These are phyloP conservation scores for Xenopus borealis DNA, from an alignment of 2,113 vertebrate species.

Conservation along the genomic window DNA sequence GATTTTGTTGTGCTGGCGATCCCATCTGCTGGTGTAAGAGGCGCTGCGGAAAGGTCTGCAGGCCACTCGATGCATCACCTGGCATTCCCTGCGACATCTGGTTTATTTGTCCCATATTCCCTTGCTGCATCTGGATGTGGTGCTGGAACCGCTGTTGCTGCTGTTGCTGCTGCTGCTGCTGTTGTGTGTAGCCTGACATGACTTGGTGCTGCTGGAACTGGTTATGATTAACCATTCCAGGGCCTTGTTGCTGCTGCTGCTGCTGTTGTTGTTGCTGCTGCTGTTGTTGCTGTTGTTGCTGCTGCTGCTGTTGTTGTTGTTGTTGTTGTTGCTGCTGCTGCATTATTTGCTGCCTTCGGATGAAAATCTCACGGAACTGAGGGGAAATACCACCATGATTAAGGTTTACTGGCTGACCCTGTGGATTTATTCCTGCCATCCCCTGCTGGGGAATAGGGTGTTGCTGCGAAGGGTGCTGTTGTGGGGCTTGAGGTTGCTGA, in stretches of 20 bases:
- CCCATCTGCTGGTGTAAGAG: constrained; percentile 85
- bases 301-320: constrained; percentile 55
- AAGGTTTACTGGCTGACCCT: constrained; percentile 74
- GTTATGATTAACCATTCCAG: constrained; percentile 77
- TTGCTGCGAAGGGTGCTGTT: constrained; percentile 50
- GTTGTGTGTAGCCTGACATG: constrained; percentile 70
- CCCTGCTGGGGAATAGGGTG: constrained; percentile 55
- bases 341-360: constrained; percentile 76
- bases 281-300: constrained; percentile 62
- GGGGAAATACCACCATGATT: constrained; percentile 75
- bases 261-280: constrained; percentile 60
- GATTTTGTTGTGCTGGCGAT: constrained; percentile 76
- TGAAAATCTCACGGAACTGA: constrained; percentile 82
- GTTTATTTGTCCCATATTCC: constrained; percentile 71
- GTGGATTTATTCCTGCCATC: constrained; percentile 72
- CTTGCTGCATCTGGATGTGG: constrained; percentile 80
- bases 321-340: constrained; percentile 72
- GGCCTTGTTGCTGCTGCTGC: constrained; percentile 61
- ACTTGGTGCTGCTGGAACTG: constrained; percentile 88
- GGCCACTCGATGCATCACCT: constrained; percentile 71
- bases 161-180: constrained; percentile 70
- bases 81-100: constrained; percentile 72
- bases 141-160: constrained; percentile 72
- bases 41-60: constrained; percentile 87
- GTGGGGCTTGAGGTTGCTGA: constrained; percentile 59